phyloP scores from a whole-genome alignment of 2,888 invertebrate genomes.

The Hetaerina titia region DNA sequence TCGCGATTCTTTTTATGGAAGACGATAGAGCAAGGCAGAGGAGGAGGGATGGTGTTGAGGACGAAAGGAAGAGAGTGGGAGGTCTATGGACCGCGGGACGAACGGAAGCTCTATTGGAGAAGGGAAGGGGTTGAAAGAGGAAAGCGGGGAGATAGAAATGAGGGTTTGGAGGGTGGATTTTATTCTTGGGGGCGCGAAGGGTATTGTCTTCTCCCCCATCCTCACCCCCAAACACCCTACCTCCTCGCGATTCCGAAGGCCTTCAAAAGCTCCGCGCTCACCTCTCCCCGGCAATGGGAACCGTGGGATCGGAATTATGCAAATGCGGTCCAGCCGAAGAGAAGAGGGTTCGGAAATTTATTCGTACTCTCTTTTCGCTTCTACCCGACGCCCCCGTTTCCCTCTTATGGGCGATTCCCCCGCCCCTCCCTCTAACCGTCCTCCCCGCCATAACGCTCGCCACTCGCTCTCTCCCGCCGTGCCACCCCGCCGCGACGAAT shows the following conservation, averaged over 20 bases:
- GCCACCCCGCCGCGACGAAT: too few relatives aligned
- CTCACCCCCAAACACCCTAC: background rate
- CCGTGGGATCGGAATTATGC: constrained; percentile 49
- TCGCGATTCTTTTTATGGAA: constrained; percentile 26
- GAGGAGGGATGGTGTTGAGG: background rate
- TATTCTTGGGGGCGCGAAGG: background rate
- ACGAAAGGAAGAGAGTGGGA: background rate
- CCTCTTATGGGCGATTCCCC: background rate
- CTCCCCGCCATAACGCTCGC: background rate
- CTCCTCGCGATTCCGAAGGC: constrained; percentile 3
- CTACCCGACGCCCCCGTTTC: too few relatives aligned
- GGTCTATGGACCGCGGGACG: background rate
- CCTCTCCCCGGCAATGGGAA: background rate
- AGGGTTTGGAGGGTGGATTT: background rate
- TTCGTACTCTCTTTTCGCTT: constrained; percentile 1
- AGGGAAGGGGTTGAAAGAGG: background rate
- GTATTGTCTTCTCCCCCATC: background rate
- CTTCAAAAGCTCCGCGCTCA: constrained; percentile 11
- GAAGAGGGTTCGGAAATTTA: constrained; percentile 44
- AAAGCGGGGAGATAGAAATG: background rate
- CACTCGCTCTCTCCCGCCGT: background rate
- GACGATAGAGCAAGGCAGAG: background rate
- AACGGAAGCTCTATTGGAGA: background rate
- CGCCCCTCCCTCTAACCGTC: too few relatives aligned
- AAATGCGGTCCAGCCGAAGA: constrained; percentile 36